A percentile compares a stretch with the other conserved stretches of the same genome.
Evolutionary conservation across 2,113 vertebrate genomes (phyloP).

Genomic region (Tylochromis polylepis): DNA sequence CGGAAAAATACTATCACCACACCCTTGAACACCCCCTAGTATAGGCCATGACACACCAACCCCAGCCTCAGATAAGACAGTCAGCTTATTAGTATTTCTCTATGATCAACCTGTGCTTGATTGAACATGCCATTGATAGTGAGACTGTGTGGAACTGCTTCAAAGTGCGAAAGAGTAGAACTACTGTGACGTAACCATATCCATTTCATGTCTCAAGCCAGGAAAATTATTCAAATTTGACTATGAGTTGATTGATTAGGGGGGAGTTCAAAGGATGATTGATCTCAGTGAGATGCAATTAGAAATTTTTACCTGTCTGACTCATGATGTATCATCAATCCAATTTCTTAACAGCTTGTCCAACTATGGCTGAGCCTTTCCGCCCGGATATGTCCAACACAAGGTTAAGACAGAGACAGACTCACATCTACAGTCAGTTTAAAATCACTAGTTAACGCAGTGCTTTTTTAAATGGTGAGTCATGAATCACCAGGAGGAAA

Average conservation of each 20-base stretch:
- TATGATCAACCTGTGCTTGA: conserved; percentile 29
- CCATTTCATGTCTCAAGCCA: not conserved
- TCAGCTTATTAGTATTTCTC: conserved; percentile 31
- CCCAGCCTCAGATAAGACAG: not conserved
- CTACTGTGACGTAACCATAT: not conserved
- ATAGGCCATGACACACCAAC: not conserved
- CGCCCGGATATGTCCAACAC: accelerated
- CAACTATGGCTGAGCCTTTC: not conserved
- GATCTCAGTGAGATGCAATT: not conserved
- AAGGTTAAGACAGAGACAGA: not conserved
- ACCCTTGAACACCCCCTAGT: not conserved
- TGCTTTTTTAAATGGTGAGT: too few species aligned
- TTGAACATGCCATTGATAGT: conserved; percentile 26
- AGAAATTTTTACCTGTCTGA: not conserved
- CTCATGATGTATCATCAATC: not conserved
- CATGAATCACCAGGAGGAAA: too few species aligned
- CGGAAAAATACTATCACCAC: not conserved
- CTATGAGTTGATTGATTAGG: not conserved
- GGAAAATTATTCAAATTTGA: not conserved
- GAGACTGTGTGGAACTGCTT: not conserved
- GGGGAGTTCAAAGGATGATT: not conserved
- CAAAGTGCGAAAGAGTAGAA: not conserved
- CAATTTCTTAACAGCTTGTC: not conserved
- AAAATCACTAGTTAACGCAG: not conserved
- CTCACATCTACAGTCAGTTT: not conserved